Evolutionary conservation across 2,888 invertebrate species (phyloP).

Genomic region (Thera obeliscata): DNA sequence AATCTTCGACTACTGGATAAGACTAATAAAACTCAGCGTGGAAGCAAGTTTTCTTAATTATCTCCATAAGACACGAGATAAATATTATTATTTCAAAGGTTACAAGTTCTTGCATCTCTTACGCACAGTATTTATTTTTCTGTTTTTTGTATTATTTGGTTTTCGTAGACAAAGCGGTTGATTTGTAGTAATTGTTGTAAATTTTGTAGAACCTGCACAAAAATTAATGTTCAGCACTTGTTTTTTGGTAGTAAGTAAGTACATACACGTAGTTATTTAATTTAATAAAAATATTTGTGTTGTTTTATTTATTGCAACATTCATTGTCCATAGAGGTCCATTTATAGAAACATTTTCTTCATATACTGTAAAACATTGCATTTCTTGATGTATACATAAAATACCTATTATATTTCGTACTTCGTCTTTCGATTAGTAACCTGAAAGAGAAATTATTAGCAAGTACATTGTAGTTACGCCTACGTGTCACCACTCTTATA

Average conservation of each 20-base stretch:
- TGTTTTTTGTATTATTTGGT: background rate
- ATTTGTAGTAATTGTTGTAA: conserved; percentile 7
- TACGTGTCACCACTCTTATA: too few species aligned
- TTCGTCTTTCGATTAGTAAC: too few species aligned
- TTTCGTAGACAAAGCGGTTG: background rate
- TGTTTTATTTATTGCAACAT: conserved; percentile 15
- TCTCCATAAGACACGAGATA: background rate
- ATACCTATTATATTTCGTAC: too few species aligned
- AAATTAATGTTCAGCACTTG: conserved; percentile 2
- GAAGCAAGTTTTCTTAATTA: background rate
- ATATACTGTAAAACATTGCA: background rate
- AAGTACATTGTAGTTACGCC: too few species aligned
- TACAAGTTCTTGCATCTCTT: background rate
- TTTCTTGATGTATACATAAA: too few species aligned
- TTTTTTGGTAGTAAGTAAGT: background rate
- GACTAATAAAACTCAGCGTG: background rate
- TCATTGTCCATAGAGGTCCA: background rate
- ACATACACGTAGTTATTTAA: background rate
- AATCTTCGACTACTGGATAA: too few species aligned
- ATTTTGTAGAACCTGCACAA: conserved; percentile 5
- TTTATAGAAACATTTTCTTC: background rate
- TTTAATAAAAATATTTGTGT: conserved; percentile 8
- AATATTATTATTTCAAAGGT: background rate
- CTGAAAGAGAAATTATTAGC: too few species aligned
- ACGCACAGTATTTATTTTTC: background rate